Conservation (phyloP, 1,140 invertebrate genomes). For the Drosophila seguyi region DNA sequence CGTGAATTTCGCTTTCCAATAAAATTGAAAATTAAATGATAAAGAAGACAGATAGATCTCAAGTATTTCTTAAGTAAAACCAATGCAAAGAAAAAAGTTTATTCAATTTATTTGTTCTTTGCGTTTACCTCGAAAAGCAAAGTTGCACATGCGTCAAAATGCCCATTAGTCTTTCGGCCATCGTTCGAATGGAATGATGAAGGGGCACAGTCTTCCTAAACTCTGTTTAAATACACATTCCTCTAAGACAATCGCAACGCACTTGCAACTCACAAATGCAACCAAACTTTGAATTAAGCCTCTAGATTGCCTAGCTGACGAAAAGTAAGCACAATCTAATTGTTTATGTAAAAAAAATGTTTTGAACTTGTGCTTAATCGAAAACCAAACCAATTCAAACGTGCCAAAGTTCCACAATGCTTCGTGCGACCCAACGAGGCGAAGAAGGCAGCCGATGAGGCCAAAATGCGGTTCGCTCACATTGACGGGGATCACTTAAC, state of each 20-base stretch:
- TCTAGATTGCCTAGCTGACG: constrained; percentile 79
- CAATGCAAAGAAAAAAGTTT: constrained; percentile 80
- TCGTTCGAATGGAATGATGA: constrained; percentile 55
- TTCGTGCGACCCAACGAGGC: constrained; percentile 99
- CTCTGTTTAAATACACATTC: background rate
- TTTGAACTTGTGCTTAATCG: constrained; percentile 72
- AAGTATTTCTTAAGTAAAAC: constrained; percentile 27
- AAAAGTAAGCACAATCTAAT: constrained; percentile 75
- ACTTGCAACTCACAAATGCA: constrained; percentile 82
- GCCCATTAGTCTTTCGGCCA: background rate
- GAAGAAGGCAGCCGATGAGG: constrained; percentile 99
- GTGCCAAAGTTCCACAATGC: constrained; percentile 97
- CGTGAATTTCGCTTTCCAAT: constrained; percentile 1
- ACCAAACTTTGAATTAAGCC: constrained; percentile 75
- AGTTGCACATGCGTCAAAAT: constrained; percentile 71
- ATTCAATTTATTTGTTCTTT: constrained; percentile 84
- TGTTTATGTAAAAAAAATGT: constrained; percentile 63
- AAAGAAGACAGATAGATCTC: background rate
- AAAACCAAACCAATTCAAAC: constrained; percentile 74
- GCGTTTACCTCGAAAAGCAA: constrained; percentile 79
- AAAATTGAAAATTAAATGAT: constrained; percentile 53
- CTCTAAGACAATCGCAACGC: constrained; percentile 31
- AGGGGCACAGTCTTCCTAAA: constrained; percentile 3
- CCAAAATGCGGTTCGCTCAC: constrained; percentile 99
- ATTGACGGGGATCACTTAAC: constrained; percentile 99